phyloP scores from a whole-genome alignment of 2,113 vertebrate genomes.

The Calcarius ornatus region DNA sequence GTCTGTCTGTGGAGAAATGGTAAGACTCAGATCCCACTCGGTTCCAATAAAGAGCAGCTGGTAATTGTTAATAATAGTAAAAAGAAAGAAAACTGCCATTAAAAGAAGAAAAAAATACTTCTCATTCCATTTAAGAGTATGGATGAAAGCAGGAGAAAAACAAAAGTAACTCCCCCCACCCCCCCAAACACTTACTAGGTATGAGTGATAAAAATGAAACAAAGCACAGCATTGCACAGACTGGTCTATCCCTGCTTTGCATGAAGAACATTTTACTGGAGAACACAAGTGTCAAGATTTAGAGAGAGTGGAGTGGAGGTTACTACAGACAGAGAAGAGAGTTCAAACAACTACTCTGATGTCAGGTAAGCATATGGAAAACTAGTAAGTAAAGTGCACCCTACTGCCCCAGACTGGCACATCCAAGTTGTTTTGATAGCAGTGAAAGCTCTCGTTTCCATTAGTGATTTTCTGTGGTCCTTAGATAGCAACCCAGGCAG shows the following conservation, averaged over 20 bases:
- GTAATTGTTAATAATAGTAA: not conserved
- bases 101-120: slow-evolving; percentile 32
- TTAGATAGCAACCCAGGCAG: not conserved
- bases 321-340: not conserved
- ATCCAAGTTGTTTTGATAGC: not conserved
- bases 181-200: slow-evolving; percentile 32
- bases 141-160: slow-evolving; percentile 53
- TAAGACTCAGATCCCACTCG: not conserved
- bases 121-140: slow-evolving; percentile 42
- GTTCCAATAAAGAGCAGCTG: slow-evolving; percentile 46
- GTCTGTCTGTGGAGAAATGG: not conserved
- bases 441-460: not conserved
- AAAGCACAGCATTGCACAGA: slow-evolving; percentile 78
- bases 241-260: slow-evolving; percentile 16
- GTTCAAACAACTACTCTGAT: not conserved
- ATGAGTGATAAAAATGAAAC: slow-evolving; percentile 72
- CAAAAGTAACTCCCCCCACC: not conserved
- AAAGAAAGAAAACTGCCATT: slow-evolving; percentile 18
- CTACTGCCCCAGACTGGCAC: not conserved
- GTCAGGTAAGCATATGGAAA: not conserved
- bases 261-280: not conserved
- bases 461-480: not conserved
- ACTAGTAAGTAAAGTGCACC: not conserved
- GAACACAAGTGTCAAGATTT: not conserved
- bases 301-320: not conserved